Evolutionary conservation across 2,888 invertebrate genomes (phyloP).

Genomic region (Coelopa pilipes): DNA sequence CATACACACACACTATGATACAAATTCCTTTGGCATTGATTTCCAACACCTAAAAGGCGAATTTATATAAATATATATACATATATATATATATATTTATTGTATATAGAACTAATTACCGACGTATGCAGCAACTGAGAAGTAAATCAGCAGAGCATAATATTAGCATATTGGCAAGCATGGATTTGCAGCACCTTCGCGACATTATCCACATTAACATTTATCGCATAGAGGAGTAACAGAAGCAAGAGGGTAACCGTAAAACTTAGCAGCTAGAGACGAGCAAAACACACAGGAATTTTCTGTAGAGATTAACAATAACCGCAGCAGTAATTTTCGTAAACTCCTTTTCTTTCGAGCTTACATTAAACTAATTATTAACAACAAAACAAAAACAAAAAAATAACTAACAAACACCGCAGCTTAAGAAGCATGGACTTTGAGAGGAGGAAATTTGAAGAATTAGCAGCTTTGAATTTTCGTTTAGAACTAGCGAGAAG

Average conservation of each 20-base stretch:
- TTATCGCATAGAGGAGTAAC: not conserved
- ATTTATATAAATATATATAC: constrained; percentile 24
- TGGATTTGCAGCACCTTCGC: not conserved
- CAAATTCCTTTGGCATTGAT: not conserved
- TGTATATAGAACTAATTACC: not conserved
- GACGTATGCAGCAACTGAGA: not conserved
- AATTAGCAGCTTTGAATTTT: not conserved
- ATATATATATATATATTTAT: constrained; percentile 24
- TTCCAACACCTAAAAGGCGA: constrained; percentile 7
- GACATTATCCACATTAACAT: not conserved
- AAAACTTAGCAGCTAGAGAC: constrained; percentile 9
- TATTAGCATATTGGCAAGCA: too few species aligned
- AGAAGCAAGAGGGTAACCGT: not conserved
- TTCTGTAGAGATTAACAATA: constrained; percentile 8
- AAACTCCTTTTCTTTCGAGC: constrained; percentile 21
- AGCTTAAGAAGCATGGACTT: constrained; percentile 3
- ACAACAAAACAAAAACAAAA: not conserved
- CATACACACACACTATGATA: not conserved
- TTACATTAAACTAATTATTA: constrained; percentile 5
- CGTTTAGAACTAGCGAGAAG: not conserved
- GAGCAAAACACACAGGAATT: constrained; percentile 16
- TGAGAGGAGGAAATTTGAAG: not conserved
- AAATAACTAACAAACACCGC: not conserved
- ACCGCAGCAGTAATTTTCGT: constrained; percentile 8
- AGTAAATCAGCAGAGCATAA: not conserved